phyloP scores from a whole-genome alignment of 2,888 invertebrate species.

The Sturmia bella region DNA sequence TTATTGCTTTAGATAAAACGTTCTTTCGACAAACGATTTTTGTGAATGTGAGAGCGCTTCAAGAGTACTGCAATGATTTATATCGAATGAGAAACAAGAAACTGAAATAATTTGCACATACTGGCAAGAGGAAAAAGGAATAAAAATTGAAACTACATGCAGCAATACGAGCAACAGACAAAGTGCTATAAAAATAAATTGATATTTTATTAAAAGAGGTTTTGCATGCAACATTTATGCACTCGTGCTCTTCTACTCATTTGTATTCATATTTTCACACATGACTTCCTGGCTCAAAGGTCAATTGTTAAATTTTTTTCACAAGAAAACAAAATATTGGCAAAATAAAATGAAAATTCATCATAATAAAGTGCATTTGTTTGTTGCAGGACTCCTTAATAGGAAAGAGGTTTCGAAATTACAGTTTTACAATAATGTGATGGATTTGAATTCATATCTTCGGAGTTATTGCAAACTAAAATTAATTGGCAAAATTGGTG shows the following conservation, averaged over 20 bases:
- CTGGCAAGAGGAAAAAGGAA: background rate
- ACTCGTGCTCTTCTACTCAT: slow-evolving; percentile 29
- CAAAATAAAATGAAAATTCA: slow-evolving; percentile 30
- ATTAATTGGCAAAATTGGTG: too few species aligned
- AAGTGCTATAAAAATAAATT: slow-evolving; percentile 67
- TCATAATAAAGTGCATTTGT: slow-evolving; percentile 26
- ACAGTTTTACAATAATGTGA: background rate
- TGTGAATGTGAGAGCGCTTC: background rate
- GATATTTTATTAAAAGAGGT: slow-evolving; percentile 68
- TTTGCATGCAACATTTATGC: slow-evolving; percentile 56
- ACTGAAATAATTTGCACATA: slow-evolving; percentile 19
- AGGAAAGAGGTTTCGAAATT: background rate
- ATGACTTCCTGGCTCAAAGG: slow-evolving; percentile 59
- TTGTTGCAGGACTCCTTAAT: background rate
- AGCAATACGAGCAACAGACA: slow-evolving; percentile 50
- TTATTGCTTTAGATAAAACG: background rate
- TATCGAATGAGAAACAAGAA: slow-evolving; percentile 20
- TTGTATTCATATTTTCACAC: slow-evolving; percentile 57
- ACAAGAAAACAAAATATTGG: background rate
- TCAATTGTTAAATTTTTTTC: slow-evolving; percentile 39
- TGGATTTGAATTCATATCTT: too few species aligned
- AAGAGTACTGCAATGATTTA: slow-evolving; percentile 21
- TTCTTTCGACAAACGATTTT: background rate
- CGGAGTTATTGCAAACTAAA: background rate
- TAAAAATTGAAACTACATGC: background rate